Conservation (phyloP, 2,888 invertebrate genomes). For the Athalia circularis region DNA sequence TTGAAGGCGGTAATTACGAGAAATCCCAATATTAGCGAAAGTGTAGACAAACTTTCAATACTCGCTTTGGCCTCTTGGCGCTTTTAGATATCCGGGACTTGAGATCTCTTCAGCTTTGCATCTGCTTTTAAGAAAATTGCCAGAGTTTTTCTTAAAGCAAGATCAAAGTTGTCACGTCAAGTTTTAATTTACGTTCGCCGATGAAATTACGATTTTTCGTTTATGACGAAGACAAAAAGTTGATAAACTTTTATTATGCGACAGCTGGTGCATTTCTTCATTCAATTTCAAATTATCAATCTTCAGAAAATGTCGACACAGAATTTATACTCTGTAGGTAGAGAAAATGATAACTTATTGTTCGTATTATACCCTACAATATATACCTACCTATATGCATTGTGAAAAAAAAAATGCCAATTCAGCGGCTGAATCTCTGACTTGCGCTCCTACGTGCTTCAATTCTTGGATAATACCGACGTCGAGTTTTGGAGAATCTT, state of each 20-base stretch:
- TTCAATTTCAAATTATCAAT: neutral
- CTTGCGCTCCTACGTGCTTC: neutral
- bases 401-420: neutral
- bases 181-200: slow-evolving; percentile 2
- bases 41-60: slow-evolving; percentile 43
- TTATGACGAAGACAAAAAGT: slow-evolving; percentile 2
- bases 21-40: slow-evolving; percentile 53
- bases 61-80: slow-evolving; percentile 24
- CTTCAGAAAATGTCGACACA: neutral
- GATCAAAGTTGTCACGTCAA: slow-evolving; percentile 29
- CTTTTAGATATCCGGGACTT: slow-evolving; percentile 28
- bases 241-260: neutral
- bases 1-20: slow-evolving; percentile 54
- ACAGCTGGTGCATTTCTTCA: neutral
- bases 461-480: neutral
- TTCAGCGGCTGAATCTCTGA: neutral
- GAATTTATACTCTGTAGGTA: no score
- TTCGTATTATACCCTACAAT: no score
- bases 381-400: no score
- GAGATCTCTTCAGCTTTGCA: slow-evolving; percentile 2
- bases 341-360: no score
- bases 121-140: slow-evolving; percentile 33
- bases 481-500: neutral
- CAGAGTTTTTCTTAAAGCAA: slow-evolving; percentile 23
- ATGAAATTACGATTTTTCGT: slow-evolving; percentile 1